Conservation (phyloP, 2,888 invertebrate species). For the Argyra leucocephala region DNA sequence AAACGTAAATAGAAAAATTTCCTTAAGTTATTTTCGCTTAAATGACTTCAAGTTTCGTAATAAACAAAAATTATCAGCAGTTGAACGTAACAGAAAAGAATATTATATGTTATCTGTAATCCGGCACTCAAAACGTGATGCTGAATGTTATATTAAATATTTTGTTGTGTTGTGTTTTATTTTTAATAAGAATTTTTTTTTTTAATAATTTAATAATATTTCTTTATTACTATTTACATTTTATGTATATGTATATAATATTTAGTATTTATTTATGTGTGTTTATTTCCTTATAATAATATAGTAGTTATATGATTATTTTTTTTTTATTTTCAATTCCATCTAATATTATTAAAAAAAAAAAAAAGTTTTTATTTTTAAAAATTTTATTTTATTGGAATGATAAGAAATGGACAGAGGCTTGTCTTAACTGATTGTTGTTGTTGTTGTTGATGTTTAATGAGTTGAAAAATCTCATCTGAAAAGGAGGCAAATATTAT, state of each 20-base stretch:
- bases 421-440: neutral
- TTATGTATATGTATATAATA: no score
- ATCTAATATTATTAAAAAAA: neutral
- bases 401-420: neutral
- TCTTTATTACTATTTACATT: neutral
- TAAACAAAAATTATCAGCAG: neutral
- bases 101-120: neutral
- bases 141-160: neutral
- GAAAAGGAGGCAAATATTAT: neutral
- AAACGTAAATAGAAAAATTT: no score
- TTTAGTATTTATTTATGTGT: no score
- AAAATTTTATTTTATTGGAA: neutral
- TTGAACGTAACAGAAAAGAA: neutral
- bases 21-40: neutral
- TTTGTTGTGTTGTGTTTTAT: neutral
- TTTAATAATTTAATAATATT: no score
- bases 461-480: neutral
- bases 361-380: neutral
- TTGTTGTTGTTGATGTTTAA: neutral
- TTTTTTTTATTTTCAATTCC: neutral
- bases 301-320: neutral
- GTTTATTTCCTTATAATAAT: no score
- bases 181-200: neutral
- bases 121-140: conserved; percentile 6
- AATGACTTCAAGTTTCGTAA: neutral